A percentile compares a stretch with the other conserved stretches of the same genome.
Evolutionary conservation across 2,113 vertebrate genomes (phyloP).

Genomic region (Calyptomena viridis): DNA sequence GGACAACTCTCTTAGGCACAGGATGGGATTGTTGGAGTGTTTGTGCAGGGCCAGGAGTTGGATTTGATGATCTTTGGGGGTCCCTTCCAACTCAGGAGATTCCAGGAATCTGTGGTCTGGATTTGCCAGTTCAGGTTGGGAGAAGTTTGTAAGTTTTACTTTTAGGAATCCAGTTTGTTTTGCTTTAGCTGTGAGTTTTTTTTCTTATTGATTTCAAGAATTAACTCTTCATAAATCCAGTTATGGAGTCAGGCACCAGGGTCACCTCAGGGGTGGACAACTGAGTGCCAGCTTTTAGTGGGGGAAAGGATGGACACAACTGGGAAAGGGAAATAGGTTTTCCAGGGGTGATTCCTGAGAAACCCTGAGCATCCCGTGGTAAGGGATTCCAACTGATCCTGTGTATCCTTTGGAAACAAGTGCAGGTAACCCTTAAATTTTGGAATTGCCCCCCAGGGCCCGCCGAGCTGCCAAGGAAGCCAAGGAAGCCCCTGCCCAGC

Average conservation of each 20-base stretch:
- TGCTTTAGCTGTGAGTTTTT: not conserved
- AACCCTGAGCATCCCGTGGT: rapidly evolving
- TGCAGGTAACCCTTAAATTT: too few relatives aligned
- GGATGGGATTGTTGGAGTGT: not conserved
- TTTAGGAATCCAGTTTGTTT: not conserved
- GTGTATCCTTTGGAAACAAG: not conserved
- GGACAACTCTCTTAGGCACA: rapidly evolving
- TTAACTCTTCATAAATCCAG: not conserved
- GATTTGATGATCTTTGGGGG: not conserved
- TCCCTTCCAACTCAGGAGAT: not conserved
- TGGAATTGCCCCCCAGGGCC: not conserved
- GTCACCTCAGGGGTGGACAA: not conserved
- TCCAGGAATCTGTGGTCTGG: not conserved
- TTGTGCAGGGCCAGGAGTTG: not conserved
- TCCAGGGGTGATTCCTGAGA: not conserved
- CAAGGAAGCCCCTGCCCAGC: conserved; percentile 95
- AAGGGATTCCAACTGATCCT: not conserved
- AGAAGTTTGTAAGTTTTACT: not conserved
- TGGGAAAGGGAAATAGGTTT: not conserved
- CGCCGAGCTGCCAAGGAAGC: conserved; percentile 88
- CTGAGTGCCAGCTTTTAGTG: not conserved
- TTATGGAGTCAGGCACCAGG: not conserved
- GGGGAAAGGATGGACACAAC: not conserved
- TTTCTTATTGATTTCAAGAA: not conserved
- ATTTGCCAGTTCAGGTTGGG: not conserved